Evolutionary conservation across 2,113 vertebrate species (phyloP), one percentile per base, ranked within the genome.

Genomic region (Donacobius atricapilla): DNA sequence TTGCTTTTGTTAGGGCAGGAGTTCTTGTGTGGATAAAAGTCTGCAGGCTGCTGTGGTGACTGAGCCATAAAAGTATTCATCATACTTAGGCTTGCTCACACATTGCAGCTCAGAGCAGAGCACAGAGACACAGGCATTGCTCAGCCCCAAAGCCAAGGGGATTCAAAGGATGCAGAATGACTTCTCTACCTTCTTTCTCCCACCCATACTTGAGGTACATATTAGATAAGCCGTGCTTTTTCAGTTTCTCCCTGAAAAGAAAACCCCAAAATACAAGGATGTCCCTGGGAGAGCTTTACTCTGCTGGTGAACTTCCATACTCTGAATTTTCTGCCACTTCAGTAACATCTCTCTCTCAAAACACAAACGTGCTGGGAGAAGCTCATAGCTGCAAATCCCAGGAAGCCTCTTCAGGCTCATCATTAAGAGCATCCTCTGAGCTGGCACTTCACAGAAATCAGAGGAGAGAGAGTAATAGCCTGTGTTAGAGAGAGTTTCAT

Each of bases 401-500:
- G 79, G 61, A 50, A 79, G 73, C 65, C 61, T 83, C 27, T 94
- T 87, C 25, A 84, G 73, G 48, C 63, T 91, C 14, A 0, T 85
- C 66, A 72, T 87, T 82, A 91, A 75, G 37, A 79, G 18, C 30
- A 30, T 35, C 66, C 77, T 88, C 75, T 70, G 75, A 92, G 39
- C 7, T 58, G 70, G 30, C 14, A 4, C 63, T 90, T 80, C 54
- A 77, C 17, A 63, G 87, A 91, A 91, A 93, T 56, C 73, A 79
- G 50, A 76, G 73, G 66, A 2, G 5, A 28, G 20, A 87, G 54
- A 35, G 50, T 87, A 93, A 90, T 39, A 91, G 48, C 56, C 61
- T 90, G 53, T 3, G 50, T 85, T 88, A 85, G 78, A 50, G 48
- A 91, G 90, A 91, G 85, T 94, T 80, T 91, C 90, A 88, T 93